These are phyloP conservation scores for Amniataba percoides DNA, from an alignment of 2,797 vertebrate species.

Conservation along the genomic window DNA sequence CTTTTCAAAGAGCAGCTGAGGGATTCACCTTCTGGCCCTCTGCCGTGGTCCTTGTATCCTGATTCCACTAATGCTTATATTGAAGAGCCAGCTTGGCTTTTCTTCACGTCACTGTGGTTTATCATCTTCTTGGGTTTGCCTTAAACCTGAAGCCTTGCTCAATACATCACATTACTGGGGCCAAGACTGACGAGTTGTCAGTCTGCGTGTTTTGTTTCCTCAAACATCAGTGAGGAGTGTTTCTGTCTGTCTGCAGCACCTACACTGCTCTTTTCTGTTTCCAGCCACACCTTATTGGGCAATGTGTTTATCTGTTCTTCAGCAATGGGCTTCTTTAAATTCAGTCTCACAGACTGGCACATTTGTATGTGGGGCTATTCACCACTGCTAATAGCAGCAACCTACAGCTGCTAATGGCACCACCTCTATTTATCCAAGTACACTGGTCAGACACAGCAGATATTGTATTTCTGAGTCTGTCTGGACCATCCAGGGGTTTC, in stretches of 20 bases:
- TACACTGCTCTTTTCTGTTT: background rate
- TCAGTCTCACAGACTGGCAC: conserved; percentile 1
- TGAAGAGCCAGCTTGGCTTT: background rate
- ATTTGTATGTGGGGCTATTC: background rate
- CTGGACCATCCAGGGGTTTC: background rate
- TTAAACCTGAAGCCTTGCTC: background rate
- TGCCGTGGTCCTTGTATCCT: background rate
- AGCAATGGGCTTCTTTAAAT: background rate
- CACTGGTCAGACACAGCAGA: conserved; percentile 3
- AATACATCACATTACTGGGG: background rate
- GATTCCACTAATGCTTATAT: background rate
- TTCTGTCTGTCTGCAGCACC: background rate
- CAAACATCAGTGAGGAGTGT: background rate
- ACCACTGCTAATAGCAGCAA: background rate
- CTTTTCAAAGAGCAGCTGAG: background rate
- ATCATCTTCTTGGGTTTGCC: background rate
- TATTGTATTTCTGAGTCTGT: background rate
- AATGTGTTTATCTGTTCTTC: background rate
- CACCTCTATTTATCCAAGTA: background rate
- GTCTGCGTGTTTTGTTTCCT: background rate
- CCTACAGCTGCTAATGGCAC: background rate
- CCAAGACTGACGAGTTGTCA: too few species aligned
- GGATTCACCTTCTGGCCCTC: background rate
- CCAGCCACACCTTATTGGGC: too few species aligned
- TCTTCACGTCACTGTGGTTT: background rate